A percentile compares a stretch with the other conserved stretches of the same genome.
Conservation (phyloP, 2,888 invertebrate species). For the Diarsia rubi region DNA sequence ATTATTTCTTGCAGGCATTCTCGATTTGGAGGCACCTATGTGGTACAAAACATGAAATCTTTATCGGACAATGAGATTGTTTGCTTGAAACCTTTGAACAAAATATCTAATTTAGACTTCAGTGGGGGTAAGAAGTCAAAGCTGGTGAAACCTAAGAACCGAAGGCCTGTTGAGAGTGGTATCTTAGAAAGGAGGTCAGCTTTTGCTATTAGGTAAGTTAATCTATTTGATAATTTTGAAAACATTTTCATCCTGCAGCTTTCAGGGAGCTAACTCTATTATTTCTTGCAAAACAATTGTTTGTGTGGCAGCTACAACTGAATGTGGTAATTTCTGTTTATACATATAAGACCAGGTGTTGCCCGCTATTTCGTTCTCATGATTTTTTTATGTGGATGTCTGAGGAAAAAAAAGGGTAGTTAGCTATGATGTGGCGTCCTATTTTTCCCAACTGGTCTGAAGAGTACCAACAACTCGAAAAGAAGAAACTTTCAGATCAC, state of each 20-base stretch:
- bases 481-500: neutral
- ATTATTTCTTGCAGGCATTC: constrained; percentile 93
- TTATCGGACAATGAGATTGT: constrained; percentile 97
- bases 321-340: neutral
- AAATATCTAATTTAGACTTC: constrained; percentile 95
- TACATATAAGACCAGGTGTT: neutral
- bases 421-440: neutral
- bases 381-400: neutral
- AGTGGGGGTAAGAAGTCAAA: constrained; percentile 92
- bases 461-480: neutral
- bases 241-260: neutral
- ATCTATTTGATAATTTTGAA: neutral
- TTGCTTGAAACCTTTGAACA: constrained; percentile 96
- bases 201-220: constrained; percentile 93
- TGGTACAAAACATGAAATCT: constrained; percentile 98
- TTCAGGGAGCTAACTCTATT: constrained; percentile 69
- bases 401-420: neutral
- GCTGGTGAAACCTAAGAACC: constrained; percentile 93
- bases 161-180: constrained; percentile 92
- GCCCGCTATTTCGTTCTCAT: neutral
- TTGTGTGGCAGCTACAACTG: neutral
- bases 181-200: constrained; percentile 95
- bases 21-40: constrained; percentile 98
- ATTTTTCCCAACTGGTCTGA: neutral
- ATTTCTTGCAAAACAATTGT: neutral